Evolutionary conservation across 2,888 invertebrate species (phyloP).

Genomic region (Caprella mutica): DNA sequence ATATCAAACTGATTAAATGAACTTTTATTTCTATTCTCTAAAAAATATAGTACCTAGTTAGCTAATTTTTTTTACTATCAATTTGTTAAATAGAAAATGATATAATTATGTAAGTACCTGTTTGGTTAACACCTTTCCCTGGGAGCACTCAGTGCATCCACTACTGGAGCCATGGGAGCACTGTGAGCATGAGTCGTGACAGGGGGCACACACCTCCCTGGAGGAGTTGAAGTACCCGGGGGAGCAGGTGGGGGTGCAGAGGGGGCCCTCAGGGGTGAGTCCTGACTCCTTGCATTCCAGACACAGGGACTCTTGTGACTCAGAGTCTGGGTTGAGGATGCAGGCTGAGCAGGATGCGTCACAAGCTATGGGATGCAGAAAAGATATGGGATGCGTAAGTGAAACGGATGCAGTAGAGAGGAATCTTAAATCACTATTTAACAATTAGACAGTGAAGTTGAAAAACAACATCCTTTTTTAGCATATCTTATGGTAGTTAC

Average conservation of each 20-base stretch:
- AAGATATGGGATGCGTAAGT: too few species aligned
- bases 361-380: not conserved
- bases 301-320: slow-evolving; percentile 5
- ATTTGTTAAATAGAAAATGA: not conserved
- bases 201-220: not conserved
- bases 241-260: slow-evolving; percentile 18
- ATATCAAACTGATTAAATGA: too few species aligned
- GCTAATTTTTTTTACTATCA: not conserved
- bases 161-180: slow-evolving; percentile 11
- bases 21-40: too few species aligned
- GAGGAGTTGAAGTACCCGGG: slow-evolving; percentile 9
- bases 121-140: slow-evolving; percentile 4
- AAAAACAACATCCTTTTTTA: too few species aligned
- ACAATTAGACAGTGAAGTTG: too few species aligned
- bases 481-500: too few species aligned
- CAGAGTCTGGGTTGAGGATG: not conserved
- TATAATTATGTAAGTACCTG: not conserved
- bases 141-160: slow-evolving; percentile 13
- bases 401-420: not conserved
- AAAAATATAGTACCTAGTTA: too few species aligned
- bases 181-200: slow-evolving; percentile 8
- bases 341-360: slow-evolving; percentile 8
- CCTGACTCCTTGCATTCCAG: slow-evolving; percentile 14
- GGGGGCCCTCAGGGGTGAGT: slow-evolving; percentile 8
- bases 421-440: not conserved